Base-by-base conservation (phyloP, 2,888 invertebrate species). In the Neoaliturus tenellus region DNA sequence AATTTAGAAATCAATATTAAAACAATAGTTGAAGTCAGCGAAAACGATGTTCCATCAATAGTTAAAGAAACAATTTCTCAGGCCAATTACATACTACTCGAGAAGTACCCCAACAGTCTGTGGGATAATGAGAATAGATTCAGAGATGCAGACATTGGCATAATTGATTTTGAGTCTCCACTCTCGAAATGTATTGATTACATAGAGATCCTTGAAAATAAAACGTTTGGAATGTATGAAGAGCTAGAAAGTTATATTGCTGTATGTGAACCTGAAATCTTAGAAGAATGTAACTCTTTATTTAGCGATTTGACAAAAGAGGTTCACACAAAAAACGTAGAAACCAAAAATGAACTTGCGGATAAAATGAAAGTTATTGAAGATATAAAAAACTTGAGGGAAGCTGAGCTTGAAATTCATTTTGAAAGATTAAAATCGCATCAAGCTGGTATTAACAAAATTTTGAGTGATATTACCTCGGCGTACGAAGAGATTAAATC, bases 331-430 rank as follows among this genome's bases (percentile, higher is more conserved):
- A 17, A 39, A 14, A 23, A 71, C 23, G 23, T 23, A 23, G 23
- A 71, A 28, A 23, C 8, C 6, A n/a, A 39, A 14, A 8, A 17
- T 25, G 35, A 39, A 23, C 39, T 71, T 41, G 6, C n/a, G 8
- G 6, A 6, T 39, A 35, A 71, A 71, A 71, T 10, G 1, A 4
- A 20, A 25, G 10, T 3, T 14, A 28, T 44, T 41, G 48, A 25
- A 20, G 25, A 75, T 44, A 28, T 44, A 17, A 75, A 44, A n/a
- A 41, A 25, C 12, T 48, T 75, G 23, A 41, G 75, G 8, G 23
- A 23, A 28, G 75, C 48, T 20, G 75, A 75, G 48, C 48, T 75
- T 5, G 39, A 39, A 28, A 44, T 44, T 5, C 75, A 75, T 75
- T 41, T 25, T 44, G 44, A 41, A 17, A 44, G 75, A 4, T 48